phyloP scores from a whole-genome alignment of 2,797 vertebrate species.

The Brachymystax lenok region DNA sequence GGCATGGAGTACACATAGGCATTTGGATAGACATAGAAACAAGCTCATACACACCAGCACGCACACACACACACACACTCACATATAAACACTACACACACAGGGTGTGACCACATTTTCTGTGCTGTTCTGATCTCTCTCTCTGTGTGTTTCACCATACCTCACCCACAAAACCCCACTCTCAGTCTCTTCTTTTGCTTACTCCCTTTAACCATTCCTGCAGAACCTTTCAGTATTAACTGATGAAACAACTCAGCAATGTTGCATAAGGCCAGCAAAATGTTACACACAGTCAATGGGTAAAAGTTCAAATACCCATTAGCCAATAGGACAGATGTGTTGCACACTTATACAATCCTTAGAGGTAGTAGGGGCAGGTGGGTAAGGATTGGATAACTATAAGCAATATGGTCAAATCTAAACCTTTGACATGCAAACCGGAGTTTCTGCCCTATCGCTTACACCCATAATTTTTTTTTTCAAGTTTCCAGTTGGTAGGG shows the following conservation, averaged over 20 bases:
- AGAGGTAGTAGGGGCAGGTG: neutral
- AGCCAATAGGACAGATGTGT: neutral
- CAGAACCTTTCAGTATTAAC: neutral
- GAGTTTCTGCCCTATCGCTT: neutral
- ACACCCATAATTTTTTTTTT: neutral
- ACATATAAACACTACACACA: neutral
- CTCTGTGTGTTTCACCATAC: neutral
- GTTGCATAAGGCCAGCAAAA: neutral
- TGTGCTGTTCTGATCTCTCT: neutral
- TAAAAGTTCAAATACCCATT: neutral
- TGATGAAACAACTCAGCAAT: neutral
- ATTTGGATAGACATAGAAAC: neutral
- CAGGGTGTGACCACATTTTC: neutral
- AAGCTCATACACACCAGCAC: conserved; percentile 5
- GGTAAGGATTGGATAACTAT: neutral
- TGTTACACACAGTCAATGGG: neutral
- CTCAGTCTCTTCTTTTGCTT: neutral
- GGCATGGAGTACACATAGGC: conserved; percentile 22
- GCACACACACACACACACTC: conserved; percentile 17
- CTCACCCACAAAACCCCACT: neutral
- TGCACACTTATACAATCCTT: neutral
- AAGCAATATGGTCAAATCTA: neutral
- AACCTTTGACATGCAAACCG: neutral
- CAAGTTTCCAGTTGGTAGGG: neutral
- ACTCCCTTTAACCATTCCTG: neutral